Evolutionary conservation across 1,140 invertebrate species (phyloP).

Genomic region (Bombus ignitus): DNA sequence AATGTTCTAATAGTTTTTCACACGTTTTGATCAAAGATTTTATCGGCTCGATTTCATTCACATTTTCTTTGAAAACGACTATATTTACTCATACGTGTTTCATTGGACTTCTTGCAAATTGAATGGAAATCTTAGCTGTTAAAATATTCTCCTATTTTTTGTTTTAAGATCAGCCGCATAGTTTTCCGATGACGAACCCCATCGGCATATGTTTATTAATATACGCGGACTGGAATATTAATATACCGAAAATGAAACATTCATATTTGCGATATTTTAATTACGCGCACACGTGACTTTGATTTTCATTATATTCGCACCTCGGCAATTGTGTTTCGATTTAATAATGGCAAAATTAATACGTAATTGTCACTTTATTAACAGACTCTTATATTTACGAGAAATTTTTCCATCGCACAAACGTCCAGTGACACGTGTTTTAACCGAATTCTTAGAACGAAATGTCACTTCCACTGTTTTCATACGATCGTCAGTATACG

Average conservation of each 20-base stretch:
- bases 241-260: slow-evolving; percentile 18
- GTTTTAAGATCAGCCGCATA: not conserved
- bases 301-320: slow-evolving; percentile 29
- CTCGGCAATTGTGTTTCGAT: slow-evolving; percentile 2
- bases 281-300: slow-evolving; percentile 36
- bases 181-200: not conserved
- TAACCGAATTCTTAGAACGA: not conserved
- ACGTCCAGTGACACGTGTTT: not conserved
- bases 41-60: not conserved
- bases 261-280: slow-evolving; percentile 31
- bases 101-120: not conserved
- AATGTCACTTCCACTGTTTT: slow-evolving; percentile 30
- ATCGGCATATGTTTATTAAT: not conserved
- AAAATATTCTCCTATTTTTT: no score
- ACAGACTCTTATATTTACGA: not conserved
- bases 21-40: not conserved
- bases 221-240: slow-evolving; percentile 1
- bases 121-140: not conserved
- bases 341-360: slow-evolving; percentile 23
- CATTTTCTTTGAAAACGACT: not conserved
- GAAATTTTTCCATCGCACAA: not conserved
- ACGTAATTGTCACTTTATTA: slow-evolving; percentile 16
- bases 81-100: not conserved
- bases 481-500: no score
- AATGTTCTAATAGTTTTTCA: not conserved